A percentile compares a stretch with the other conserved stretches of the same genome.
Evolutionary conservation across 2,888 invertebrate species (phyloP).

Genomic region (Ormyrus nitidulus): DNA sequence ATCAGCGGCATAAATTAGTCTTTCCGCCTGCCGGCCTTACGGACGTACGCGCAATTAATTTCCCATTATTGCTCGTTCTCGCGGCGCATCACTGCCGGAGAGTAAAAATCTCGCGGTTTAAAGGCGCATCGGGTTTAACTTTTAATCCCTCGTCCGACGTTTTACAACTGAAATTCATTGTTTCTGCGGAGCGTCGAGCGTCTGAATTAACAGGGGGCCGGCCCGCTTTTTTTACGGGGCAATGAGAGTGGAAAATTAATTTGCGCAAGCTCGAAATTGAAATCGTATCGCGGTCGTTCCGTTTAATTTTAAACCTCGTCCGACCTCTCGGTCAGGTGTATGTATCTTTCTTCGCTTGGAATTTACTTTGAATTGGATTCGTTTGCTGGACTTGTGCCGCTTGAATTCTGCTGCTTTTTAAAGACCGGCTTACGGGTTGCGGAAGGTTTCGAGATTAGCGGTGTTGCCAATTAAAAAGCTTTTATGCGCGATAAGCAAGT

Average conservation of each 20-base stretch:
- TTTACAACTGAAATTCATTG: constrained; percentile 31
- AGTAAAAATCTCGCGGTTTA: not conserved
- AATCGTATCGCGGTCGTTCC: constrained; percentile 23
- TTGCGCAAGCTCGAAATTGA: constrained; percentile 12
- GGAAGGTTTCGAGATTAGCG: too few relatives aligned
- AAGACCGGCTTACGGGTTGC: too few relatives aligned
- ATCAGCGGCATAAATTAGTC: constrained; percentile 3
- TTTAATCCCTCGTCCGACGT: constrained; percentile 17
- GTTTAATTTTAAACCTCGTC: constrained; percentile 14
- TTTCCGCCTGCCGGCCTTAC: not conserved
- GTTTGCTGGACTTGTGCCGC: too few relatives aligned
- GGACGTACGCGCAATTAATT: not conserved
- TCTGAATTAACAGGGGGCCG: too few relatives aligned
- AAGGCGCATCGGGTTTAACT: constrained; percentile 17
- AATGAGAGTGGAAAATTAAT: constrained; percentile 36
- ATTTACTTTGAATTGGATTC: too few relatives aligned
- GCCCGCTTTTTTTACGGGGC: not conserved
- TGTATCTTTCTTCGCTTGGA: too few relatives aligned
- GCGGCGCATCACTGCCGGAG: not conserved
- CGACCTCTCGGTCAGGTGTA: too few relatives aligned
- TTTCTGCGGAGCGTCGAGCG: constrained; percentile 3
- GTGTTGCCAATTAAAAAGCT: too few relatives aligned
- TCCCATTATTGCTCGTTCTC: not conserved
- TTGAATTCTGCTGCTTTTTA: too few relatives aligned
- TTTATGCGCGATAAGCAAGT: too few relatives aligned